Percentiles rank a stretch among this genome's conserved stretches.
Evolutionary conservation across 2,888 invertebrate genomes (phyloP).

Genomic region (Eumacrocentrus americanus): DNA sequence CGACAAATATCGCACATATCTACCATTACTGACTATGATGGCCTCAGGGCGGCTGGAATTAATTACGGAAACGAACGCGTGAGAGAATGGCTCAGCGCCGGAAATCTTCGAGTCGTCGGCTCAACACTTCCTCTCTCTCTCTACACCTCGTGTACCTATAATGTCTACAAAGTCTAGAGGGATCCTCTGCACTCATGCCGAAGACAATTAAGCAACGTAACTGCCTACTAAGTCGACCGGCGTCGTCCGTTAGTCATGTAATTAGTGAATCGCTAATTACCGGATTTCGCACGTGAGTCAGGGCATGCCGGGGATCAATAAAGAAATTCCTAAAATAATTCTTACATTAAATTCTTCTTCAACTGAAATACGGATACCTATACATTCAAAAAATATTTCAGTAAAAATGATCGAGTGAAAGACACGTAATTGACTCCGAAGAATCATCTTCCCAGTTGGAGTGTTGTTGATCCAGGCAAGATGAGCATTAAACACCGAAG

Average conservation of each 20-base stretch:
- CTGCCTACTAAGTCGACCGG: slow-evolving; percentile 16
- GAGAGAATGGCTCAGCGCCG: not conserved
- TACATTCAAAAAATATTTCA: not conserved
- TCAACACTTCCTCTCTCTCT: not conserved
- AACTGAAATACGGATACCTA: not conserved
- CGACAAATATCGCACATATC: slow-evolving; percentile 4
- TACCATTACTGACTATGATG: too few species aligned
- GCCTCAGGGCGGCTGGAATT: slow-evolving; percentile 4
- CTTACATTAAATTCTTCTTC: not conserved
- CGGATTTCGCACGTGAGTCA: slow-evolving; percentile 41
- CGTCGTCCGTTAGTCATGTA: slow-evolving; percentile 31
- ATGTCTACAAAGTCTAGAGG: too few species aligned
- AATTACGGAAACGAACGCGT: slow-evolving; percentile 17
- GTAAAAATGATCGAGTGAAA: not conserved
- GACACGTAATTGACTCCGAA: slow-evolving; percentile 2
- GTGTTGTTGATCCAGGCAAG: slow-evolving; percentile 8
- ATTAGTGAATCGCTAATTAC: slow-evolving; percentile 50
- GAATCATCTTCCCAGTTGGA: slow-evolving; percentile 5
- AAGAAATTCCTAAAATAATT: not conserved
- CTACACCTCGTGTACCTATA: too few species aligned
- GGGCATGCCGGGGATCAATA: not conserved
- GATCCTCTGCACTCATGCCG: too few species aligned
- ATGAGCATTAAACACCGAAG: not conserved
- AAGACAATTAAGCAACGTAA: slow-evolving; percentile 18
- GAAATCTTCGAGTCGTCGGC: not conserved